Evolutionary conservation across 2,113 vertebrate species (phyloP).

Genomic region (Boulengeromyrus knoepffleri): DNA sequence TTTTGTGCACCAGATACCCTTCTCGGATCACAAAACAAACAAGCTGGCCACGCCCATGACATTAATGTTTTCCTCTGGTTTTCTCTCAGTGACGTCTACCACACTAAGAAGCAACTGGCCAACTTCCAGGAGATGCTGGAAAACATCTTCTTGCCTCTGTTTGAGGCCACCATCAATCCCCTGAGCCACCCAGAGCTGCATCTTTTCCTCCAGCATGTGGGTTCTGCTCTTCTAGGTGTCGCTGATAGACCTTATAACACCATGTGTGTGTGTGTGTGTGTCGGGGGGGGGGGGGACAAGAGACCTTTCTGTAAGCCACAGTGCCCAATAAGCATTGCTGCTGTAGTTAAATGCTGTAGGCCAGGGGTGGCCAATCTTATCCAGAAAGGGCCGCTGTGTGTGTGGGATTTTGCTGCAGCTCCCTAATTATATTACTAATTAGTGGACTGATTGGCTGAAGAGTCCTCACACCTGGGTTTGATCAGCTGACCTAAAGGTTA

Average conservation of each 20-base stretch:
- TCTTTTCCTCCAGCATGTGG: conserved; percentile 87
- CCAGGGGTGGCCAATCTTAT: not conserved
- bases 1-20: not conserved
- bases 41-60: no score
- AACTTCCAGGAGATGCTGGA: conserved; percentile 97
- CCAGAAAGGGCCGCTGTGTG: not conserved
- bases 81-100: conserved; percentile 77
- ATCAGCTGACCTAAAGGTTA: not conserved
- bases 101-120: conserved; percentile 82
- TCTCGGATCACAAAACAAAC: no score
- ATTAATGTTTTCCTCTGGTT: not conserved
- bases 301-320: not conserved
- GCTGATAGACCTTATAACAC: not conserved
- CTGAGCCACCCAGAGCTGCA: conserved; percentile 85
- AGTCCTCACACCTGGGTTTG: not conserved
- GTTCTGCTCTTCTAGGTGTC: conserved; percentile 26
- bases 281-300: not conserved
- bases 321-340: not conserved
- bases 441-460: not conserved
- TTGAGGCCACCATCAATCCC: conserved; percentile 82
- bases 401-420: not conserved
- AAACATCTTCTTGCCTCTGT: conserved; percentile 91
- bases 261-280: not conserved
- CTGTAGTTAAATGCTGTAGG: not conserved
- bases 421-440: not conserved